Percentiles rank a stretch among this genome's conserved stretches.
phyloP scores from a whole-genome alignment of 2,113 vertebrate species.

The Colius striatus region DNA sequence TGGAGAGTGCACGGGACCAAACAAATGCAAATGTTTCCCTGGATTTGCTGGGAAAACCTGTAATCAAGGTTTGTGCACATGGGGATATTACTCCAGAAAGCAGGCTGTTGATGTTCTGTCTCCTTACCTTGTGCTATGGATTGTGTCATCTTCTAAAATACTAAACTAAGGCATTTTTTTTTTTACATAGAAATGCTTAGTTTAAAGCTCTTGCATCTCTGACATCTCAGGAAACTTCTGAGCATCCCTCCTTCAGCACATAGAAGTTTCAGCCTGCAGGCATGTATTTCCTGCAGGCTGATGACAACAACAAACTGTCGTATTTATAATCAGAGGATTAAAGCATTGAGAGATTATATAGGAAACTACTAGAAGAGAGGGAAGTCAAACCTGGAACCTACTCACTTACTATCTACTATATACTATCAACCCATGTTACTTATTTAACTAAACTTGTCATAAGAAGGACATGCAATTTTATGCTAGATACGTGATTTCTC shows the following conservation, averaged over 20 bases:
- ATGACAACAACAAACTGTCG: neutral
- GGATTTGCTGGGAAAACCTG: conserved; percentile 93
- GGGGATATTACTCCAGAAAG: neutral
- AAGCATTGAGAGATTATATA: neutral
- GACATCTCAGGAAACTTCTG: neutral
- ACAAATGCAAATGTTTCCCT: conserved; percentile 93
- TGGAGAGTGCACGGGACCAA: conserved; percentile 90
- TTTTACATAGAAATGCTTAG: neutral
- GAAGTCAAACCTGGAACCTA: neutral
- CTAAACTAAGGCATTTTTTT: neutral
- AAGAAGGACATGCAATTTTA: neutral
- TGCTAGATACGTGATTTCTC: neutral
- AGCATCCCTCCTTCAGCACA: neutral
- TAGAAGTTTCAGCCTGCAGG: neutral
- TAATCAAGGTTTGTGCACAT: conserved; percentile 86
- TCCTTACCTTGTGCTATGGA: neutral
- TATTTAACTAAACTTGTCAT: neutral
- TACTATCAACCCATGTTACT: neutral
- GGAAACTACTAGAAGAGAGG: neutral
- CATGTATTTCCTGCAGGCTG: neutral
- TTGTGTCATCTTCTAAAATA: neutral
- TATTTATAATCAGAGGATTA: neutral
- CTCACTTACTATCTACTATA: neutral
- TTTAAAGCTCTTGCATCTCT: neutral
- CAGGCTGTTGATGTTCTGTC: neutral